Evolutionary conservation across 1,140 invertebrate genomes (phyloP), one percentile per base, ranked within the genome.

Genomic region (Microplitis mediator): DNA sequence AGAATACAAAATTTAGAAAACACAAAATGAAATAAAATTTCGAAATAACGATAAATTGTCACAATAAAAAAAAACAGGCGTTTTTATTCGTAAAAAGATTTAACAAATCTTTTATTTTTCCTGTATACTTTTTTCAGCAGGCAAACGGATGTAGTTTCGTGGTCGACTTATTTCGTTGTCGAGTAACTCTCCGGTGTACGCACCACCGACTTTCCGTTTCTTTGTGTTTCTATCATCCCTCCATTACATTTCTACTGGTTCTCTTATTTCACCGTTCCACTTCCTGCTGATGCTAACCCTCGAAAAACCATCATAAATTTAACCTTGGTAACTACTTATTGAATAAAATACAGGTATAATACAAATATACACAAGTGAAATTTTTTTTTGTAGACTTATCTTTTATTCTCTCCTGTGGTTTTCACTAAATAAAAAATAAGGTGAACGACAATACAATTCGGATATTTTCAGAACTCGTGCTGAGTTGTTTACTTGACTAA

Each of bases 141-240:
- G 75, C 76, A 76, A 80, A 77, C 84, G 85, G 85, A 86, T 85
- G 82, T 86, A 79, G 81, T 86, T 86, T 85, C 84, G 84, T 84
- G 84, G 80, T 85, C 82, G 85, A 85, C 81, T 85, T 84, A 78
- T 80, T 82, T 82, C 73, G 73, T 74, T 78, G 75, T 68, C 65
- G 36, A 67, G 45, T 13, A 77, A 74, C 69, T 58, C 52, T 14
- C 16, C 16, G 23, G 74, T 62, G 70, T 69, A 72, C 73, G 74
- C 62, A 60, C 16, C 60, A 60, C 62, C 60, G 71, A 74, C 75
- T 77, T 77, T 76, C 76, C 79, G 74, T 83, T 80, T 74, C 80
- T 82, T 82, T 81, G 81, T 84, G 74, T 70, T 75, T 32, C 35
- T 45, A 52, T 61, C 61, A 50, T 62, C 61, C 45, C 45, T 60